Base-by-base conservation (phyloP, 2,113 vertebrate species). In the Motacilla alba region DNA sequence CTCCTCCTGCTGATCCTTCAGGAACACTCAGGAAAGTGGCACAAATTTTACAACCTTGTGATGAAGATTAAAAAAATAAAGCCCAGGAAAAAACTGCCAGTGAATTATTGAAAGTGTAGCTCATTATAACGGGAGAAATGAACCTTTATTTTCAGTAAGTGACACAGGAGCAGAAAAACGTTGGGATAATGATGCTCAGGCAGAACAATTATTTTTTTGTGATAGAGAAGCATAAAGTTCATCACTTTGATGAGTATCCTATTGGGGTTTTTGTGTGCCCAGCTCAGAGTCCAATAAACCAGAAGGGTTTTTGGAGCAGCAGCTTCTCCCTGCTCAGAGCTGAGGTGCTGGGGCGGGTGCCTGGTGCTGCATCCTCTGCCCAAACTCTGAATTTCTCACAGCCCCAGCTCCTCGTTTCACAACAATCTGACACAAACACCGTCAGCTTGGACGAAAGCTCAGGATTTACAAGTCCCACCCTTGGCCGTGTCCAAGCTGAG, bases 41-140 rank as follows among this genome's bases (percentile, higher is more conserved):
- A 82, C 84, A 28, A 39, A 69, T 91, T 94, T 79, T 73, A 96
- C 22, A 49, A 43, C 43, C n/a, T 43, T 35, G 79, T 58, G 60
- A 69, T 81, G 67, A 89, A 93, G 78, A 89, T 63, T 68, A 50
- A 82, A 96, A 96, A 96, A 86, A 67, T 58, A 89, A 96, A 83
- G 60, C 30, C 84, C 91, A 88, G 53, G 72, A 87, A 94, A 50
- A n/a, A 89, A 88, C 76, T 64, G 52, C 63, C 69, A 60, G 89
- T 95, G 95, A 97, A 93, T 97, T 97, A 96, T 52, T 95, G 94
- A 92, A 94, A 89, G 87, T 82, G 93, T 43, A 87, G 89, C 96
- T 97, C 95, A 91, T 97, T 95, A 91, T 72, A 88, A 95, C 15
- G 55, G 91, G 64, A 95, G 86, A 78, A 96, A 70, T 3, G 70